phyloP scores from a whole-genome alignment of 2,797 vertebrate species.

The Triplophysa yarkandensis region DNA sequence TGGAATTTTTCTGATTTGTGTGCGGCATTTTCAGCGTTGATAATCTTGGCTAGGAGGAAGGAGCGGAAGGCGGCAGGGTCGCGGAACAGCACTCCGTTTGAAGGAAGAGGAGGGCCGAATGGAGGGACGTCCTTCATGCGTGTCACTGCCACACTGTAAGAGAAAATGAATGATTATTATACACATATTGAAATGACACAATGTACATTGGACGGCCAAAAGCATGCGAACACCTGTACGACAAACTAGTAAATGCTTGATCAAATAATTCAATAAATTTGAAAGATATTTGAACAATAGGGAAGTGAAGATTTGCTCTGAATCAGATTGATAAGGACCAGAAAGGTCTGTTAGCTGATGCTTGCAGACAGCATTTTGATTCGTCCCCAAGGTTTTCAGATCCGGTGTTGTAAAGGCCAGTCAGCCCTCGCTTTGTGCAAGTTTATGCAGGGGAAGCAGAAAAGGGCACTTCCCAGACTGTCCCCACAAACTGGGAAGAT shows the following conservation, averaged over 20 bases:
- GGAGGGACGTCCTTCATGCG: constrained; percentile 94
- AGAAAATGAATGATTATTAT: neutral
- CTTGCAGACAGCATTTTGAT: neutral
- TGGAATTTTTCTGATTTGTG: constrained; percentile 96
- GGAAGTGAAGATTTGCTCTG: neutral
- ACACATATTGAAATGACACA: constrained; percentile 1
- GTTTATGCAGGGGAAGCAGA: neutral
- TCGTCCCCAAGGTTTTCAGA: neutral
- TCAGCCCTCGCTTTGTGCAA: neutral
- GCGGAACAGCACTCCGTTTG: constrained; percentile 79
- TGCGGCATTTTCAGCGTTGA: constrained; percentile 89
- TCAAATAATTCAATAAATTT: neutral
- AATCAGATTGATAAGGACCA: neutral
- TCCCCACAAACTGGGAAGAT: neutral
- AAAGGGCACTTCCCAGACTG: neutral
- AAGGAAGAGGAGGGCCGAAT: constrained; percentile 88
- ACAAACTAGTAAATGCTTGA: no score
- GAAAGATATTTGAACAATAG: neutral
- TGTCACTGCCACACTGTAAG: constrained; percentile 88
- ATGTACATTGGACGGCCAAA: neutral
- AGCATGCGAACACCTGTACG: neutral
- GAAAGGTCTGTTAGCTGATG: neutral
- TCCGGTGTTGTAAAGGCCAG: neutral
- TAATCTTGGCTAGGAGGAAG: constrained; percentile 91
- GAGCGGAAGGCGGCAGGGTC: constrained; percentile 85